These are phyloP conservation scores for Patagioenas fasciata DNA, from an alignment of 2,113 vertebrate species.

Conservation along the genomic window DNA sequence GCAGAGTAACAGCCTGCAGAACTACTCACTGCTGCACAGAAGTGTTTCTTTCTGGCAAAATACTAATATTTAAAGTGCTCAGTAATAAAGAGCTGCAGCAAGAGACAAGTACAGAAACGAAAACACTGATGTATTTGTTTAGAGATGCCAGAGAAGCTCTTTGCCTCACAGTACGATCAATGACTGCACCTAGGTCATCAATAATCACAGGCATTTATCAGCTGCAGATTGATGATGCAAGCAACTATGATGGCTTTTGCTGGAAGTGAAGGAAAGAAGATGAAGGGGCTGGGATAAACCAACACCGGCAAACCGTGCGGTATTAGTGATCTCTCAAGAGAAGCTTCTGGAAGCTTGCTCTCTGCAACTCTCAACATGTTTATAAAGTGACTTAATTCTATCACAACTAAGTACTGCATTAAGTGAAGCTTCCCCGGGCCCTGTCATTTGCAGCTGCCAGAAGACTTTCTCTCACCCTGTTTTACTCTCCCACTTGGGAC, in stretches of 20 bases:
- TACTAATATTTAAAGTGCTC: neutral
- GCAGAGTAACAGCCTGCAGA: conserved; percentile 34
- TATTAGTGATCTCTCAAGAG: neutral
- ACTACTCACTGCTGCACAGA: conserved; percentile 31
- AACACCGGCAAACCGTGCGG: neutral
- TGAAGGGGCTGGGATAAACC: neutral
- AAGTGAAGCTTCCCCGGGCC: neutral
- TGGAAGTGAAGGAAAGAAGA: neutral
- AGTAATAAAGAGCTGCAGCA: neutral
- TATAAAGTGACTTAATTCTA: neutral
- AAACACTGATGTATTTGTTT: neutral
- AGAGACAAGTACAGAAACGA: neutral
- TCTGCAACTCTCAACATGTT: neutral
- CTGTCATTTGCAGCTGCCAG: neutral
- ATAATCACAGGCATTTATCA: neutral
- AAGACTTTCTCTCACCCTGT: neutral
- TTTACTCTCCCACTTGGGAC: neutral
- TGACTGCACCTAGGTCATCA: neutral
- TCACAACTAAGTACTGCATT: neutral
- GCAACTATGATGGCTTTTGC: neutral
- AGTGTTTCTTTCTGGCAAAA: conserved; percentile 17
- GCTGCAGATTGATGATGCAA: neutral
- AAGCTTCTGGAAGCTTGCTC: neutral
- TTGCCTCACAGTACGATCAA: neutral
- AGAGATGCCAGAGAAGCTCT: neutral